These are phyloP conservation scores for Brachirus orientalis DNA, from an alignment of 2,113 vertebrate species.

Conservation along the genomic window DNA sequence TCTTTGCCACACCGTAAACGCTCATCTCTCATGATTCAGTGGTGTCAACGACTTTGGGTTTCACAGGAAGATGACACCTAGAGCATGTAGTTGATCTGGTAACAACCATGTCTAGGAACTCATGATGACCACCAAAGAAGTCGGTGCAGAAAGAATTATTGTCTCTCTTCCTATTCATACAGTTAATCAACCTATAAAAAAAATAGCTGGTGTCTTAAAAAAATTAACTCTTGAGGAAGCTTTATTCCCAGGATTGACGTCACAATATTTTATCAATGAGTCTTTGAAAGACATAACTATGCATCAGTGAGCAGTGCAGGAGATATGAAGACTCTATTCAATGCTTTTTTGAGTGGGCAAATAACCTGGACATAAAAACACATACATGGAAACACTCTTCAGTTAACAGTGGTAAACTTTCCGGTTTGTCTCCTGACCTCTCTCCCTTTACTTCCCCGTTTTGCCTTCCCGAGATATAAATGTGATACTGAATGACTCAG, in stretches of 20 bases:
- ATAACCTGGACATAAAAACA: conserved; percentile 21
- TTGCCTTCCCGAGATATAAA: conserved; percentile 38
- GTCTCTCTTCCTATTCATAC: background rate
- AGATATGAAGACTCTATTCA: conserved; percentile 41
- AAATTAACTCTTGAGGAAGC: background rate
- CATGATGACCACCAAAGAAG: background rate
- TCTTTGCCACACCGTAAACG: conserved; percentile 1
- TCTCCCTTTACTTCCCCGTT: conserved; percentile 20
- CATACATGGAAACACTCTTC: conserved; percentile 21
- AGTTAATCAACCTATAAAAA: background rate
- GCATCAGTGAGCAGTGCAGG: conserved; percentile 16
- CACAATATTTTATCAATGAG: conserved; percentile 2
- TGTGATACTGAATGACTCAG: conserved; percentile 59
- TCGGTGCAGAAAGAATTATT: background rate
- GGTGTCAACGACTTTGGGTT: conserved; percentile 34
- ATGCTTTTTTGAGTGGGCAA: conserved; percentile 32
- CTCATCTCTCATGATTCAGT: conserved; percentile 40
- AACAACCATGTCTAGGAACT: background rate
- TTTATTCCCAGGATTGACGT: background rate
- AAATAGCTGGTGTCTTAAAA: background rate
- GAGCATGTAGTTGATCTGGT: conserved; percentile 4
- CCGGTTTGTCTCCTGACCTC: conserved; percentile 27
- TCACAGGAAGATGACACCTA: conserved; percentile 51
- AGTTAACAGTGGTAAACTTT: conserved; percentile 32
- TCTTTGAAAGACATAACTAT: conserved; percentile 17